Conservation (phyloP, 2,888 invertebrate species). For the Tyria jacobaeae region DNA sequence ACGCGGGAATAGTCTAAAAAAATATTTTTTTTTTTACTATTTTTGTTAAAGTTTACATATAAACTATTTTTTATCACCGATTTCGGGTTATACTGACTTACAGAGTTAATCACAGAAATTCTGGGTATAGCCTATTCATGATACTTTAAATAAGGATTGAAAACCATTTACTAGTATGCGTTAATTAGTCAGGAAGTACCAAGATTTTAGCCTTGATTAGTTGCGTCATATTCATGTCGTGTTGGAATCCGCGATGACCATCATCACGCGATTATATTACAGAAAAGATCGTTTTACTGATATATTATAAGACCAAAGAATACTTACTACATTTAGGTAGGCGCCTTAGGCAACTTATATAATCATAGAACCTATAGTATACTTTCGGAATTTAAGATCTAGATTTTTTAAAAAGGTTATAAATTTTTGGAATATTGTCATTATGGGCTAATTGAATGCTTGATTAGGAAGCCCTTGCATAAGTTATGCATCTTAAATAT, state of each 20-base stretch:
- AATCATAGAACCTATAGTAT: background rate
- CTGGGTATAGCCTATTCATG: background rate
- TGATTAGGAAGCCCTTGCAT: no score
- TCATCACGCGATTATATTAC: slow-evolving; percentile 14
- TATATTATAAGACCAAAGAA: background rate
- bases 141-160: background rate
- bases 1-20: no score
- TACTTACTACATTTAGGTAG: background rate
- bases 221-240: slow-evolving; percentile 11
- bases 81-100: no score
- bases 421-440: background rate
- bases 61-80: no score
- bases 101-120: no score
- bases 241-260: slow-evolving; percentile 8
- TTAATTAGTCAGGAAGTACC: slow-evolving; percentile 7
- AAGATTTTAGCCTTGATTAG: slow-evolving; percentile 1
- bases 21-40: no score
- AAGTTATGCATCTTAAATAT: no score
- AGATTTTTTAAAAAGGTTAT: no score
- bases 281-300: background rate
- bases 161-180: background rate
- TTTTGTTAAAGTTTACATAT: no score
- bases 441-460: background rate
- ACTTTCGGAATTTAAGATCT: no score
- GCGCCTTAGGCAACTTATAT: no score